Conservation (phyloP, 2,888 invertebrate genomes). For the Eremobia ochroleuca region DNA sequence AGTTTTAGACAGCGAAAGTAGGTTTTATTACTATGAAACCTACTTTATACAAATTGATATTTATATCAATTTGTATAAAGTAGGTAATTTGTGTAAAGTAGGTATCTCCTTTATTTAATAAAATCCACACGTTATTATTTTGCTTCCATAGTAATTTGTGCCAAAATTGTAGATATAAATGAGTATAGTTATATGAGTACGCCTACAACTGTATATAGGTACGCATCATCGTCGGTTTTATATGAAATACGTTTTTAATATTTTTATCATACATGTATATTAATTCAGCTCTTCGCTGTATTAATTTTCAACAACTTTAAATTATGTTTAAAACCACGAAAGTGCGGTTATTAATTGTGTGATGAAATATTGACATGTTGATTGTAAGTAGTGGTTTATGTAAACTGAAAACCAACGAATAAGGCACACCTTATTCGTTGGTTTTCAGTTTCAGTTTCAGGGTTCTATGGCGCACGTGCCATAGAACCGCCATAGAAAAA, state of each 20-base stretch:
- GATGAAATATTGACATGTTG: conserved; percentile 17
- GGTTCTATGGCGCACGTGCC: too few species aligned
- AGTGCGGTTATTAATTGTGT: conserved; percentile 23
- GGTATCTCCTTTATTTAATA: not conserved
- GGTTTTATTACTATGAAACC: too few species aligned
- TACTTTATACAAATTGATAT: not conserved
- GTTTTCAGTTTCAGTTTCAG: too few species aligned
- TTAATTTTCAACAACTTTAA: conserved; percentile 35
- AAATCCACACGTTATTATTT: conserved; percentile 7
- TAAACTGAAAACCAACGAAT: not conserved
- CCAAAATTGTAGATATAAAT: not conserved
- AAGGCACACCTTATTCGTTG: too few species aligned
- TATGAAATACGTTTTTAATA: not conserved
- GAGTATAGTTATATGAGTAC: not conserved
- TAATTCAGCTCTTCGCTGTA: conserved; percentile 18
- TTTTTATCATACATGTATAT: conserved; percentile 9
- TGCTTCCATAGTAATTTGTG: not conserved
- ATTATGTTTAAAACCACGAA: conserved; percentile 24
- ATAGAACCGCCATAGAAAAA: too few species aligned
- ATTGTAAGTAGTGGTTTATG: conserved; percentile 2
- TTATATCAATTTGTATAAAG: too few species aligned
- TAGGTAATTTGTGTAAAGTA: too few species aligned
- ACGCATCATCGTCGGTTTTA: not conserved
- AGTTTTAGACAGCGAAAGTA: not conserved
- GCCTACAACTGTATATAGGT: too few species aligned